phyloP scores from a whole-genome alignment of 2,888 invertebrate genomes.

The Drosophila barbarae region DNA sequence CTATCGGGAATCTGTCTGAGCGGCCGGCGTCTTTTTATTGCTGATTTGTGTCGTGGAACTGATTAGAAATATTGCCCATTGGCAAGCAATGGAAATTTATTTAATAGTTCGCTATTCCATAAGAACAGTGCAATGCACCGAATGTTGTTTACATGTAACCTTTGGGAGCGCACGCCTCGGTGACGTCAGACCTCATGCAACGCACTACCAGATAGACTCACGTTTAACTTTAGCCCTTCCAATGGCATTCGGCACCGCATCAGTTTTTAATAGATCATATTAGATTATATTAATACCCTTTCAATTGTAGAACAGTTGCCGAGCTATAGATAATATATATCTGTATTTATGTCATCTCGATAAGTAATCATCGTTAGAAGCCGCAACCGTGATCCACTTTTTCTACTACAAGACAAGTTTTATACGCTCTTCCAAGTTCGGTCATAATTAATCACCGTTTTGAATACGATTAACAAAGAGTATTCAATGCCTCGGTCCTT shows the following conservation, averaged over 20 bases:
- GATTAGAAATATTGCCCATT: constrained; percentile 24
- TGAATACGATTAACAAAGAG: constrained; percentile 6
- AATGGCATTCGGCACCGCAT: constrained; percentile 23
- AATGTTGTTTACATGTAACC: constrained; percentile 27
- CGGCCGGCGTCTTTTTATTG: constrained; percentile 20
- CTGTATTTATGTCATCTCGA: neutral
- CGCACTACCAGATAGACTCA: constrained; percentile 3
- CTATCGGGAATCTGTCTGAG: constrained; percentile 1
- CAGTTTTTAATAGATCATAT: constrained; percentile 1
- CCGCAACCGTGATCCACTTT: neutral
- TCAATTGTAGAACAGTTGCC: no score
- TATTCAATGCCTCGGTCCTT: constrained; percentile 7
- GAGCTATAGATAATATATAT: neutral
- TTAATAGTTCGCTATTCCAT: constrained; percentile 27
- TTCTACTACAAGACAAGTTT: neutral
- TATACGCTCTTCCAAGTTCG: constrained; percentile 4
- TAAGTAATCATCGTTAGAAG: neutral
- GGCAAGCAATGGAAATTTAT: constrained; percentile 36
- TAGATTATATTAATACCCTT: constrained; percentile 6
- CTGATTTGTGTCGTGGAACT: neutral
- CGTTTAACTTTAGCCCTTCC: constrained; percentile 37
- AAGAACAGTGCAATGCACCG: constrained; percentile 11
- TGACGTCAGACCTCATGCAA: constrained; percentile 32
- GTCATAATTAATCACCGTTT: constrained; percentile 7
- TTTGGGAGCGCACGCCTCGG: constrained; percentile 30